Evolutionary conservation across 2,797 vertebrate genomes (phyloP).

Genomic region (Danio kyathit): DNA sequence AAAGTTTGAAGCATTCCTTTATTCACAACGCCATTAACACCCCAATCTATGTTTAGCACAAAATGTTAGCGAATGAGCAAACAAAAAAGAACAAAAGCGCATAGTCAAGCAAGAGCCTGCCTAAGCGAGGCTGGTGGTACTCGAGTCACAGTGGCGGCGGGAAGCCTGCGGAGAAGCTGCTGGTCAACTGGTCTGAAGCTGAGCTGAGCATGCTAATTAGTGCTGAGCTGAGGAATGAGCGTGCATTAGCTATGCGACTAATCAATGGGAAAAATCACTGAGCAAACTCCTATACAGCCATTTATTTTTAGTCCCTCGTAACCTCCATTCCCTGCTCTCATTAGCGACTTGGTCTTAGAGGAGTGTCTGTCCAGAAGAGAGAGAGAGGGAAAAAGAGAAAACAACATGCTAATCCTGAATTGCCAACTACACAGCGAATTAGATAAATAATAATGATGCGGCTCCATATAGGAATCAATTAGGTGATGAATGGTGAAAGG

Average conservation of each 20-base stretch:
- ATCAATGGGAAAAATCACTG: constrained; percentile 99
- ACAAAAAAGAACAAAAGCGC: constrained; percentile 28
- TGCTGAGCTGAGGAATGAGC: constrained; percentile 90
- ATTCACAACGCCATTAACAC: not conserved
- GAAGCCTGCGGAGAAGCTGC: constrained; percentile 63
- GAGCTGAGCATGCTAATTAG: constrained; percentile 90
- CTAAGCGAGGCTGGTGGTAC: constrained; percentile 22
- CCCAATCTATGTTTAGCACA: constrained; percentile 6
- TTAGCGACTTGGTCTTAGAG: constrained; percentile 60
- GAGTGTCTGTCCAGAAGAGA: constrained; percentile 42
- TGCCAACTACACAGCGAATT: constrained; percentile 31
- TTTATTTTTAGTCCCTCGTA: constrained; percentile 85
- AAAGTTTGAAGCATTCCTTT: not conserved
- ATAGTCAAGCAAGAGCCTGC: constrained; percentile 10
- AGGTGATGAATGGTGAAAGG: constrained; percentile 29
- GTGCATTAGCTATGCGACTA: constrained; percentile 93
- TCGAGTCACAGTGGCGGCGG: constrained; percentile 36
- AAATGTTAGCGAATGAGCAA: not conserved
- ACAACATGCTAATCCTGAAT: constrained; percentile 40
- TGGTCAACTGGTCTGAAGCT: constrained; percentile 87
- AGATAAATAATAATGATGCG: constrained; percentile 37
- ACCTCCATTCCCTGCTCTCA: constrained; percentile 62
- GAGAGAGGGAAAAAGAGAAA: constrained; percentile 32
- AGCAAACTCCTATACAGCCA: constrained; percentile 88
- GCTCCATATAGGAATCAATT: constrained; percentile 40